A percentile compares a stretch with the other conserved stretches of the same genome.
phyloP scores from a whole-genome alignment of 2,888 invertebrate genomes.

The Tachina lurida region DNA sequence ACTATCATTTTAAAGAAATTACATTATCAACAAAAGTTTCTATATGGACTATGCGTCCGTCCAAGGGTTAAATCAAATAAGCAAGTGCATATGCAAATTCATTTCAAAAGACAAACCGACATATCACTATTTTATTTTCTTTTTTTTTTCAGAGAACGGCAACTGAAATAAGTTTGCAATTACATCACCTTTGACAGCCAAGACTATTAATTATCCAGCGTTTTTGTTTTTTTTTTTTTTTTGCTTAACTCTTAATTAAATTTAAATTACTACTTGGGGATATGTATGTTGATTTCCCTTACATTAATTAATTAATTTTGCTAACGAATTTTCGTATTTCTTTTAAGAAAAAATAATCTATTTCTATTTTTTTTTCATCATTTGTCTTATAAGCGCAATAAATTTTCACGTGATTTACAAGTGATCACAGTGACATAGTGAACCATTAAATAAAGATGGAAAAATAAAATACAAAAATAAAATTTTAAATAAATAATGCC shows the following conservation, averaged over 20 bases:
- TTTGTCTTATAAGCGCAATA: conserved; percentile 2
- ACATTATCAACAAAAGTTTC: too few relatives aligned
- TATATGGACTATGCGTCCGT: too few relatives aligned
- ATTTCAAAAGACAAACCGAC: too few relatives aligned
- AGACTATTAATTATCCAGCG: not conserved
- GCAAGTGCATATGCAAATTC: too few relatives aligned
- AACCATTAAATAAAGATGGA: conserved; percentile 43
- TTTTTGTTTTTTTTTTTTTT: too few relatives aligned
- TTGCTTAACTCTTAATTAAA: conserved; percentile 10
- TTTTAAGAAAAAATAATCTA: conserved; percentile 3
- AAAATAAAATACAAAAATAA: conserved; percentile 1
- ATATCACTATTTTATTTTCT: not conserved
- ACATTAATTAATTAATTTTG: conserved; percentile 28
- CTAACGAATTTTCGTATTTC: not conserved
- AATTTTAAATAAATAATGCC: not conserved
- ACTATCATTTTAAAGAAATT: too few relatives aligned
- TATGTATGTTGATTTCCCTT: not conserved
- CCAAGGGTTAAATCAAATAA: too few relatives aligned
- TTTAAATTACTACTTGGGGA: conserved; percentile 5
- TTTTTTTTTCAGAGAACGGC: not conserved
- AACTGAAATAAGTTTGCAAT: not conserved
- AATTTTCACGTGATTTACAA: conserved; percentile 61
- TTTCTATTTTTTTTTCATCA: not conserved
- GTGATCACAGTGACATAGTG: conserved; percentile 64
- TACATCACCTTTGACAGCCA: conserved; percentile 37